Percentiles rank a stretch among this genome's conserved stretches.
phyloP scores from a whole-genome alignment of 2,888 invertebrate genomes.

The Byasa hedistus region DNA sequence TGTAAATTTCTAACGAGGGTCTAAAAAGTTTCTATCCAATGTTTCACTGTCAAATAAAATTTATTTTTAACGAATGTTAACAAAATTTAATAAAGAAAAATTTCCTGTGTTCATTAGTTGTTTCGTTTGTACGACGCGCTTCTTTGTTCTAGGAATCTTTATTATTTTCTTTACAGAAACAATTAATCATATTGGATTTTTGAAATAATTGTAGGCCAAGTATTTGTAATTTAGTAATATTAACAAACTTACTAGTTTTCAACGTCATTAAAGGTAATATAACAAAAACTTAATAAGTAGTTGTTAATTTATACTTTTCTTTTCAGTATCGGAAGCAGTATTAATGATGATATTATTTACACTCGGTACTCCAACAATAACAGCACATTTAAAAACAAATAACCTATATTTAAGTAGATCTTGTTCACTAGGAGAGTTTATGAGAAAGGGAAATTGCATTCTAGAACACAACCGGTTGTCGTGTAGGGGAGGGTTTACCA shows the following conservation, averaged over 20 bases:
- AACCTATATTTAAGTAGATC: slow-evolving; percentile 41
- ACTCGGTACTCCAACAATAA: slow-evolving; percentile 48
- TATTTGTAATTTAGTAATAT: too few species aligned
- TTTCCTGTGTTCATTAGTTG: not conserved
- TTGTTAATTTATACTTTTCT: slow-evolving; percentile 31
- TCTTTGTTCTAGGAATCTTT: not conserved
- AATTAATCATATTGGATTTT: too few species aligned
- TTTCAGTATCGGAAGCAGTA: slow-evolving; percentile 37
- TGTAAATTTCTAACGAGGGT: not conserved
- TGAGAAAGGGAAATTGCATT: slow-evolving; percentile 46
- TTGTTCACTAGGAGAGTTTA: slow-evolving; percentile 54
- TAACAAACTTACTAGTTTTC: too few species aligned
- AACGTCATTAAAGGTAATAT: too few species aligned
- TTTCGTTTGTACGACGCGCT: not conserved
- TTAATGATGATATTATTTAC: slow-evolving; percentile 45
- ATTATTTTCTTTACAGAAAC: not conserved
- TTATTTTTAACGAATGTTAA: not conserved
- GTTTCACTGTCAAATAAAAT: not conserved
- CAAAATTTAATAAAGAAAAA: not conserved
- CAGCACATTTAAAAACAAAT: slow-evolving; percentile 41
- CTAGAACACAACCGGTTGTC: slow-evolving; percentile 43
- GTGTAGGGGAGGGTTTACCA: slow-evolving; percentile 54
- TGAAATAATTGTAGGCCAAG: too few species aligned
- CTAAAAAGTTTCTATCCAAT: not conserved
- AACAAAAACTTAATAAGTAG: too few species aligned